Conservation (phyloP, 2,888 invertebrate species). For the Corbicula japonica region DNA sequence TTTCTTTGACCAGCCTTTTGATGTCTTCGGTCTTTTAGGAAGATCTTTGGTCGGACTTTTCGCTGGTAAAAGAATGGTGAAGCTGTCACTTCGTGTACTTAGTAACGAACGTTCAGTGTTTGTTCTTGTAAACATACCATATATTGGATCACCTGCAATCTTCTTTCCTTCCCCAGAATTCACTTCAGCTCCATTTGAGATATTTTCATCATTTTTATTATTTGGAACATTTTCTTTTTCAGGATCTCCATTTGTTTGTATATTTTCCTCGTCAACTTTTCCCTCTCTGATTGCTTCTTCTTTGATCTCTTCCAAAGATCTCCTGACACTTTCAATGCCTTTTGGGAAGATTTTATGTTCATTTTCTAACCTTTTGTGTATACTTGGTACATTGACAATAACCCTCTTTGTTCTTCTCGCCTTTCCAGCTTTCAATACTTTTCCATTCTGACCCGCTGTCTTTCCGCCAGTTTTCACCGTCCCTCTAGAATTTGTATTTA, state of each 20-base stretch:
- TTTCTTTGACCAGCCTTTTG: constrained; percentile 50
- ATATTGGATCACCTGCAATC: constrained; percentile 18
- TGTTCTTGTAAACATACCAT: constrained; percentile 45
- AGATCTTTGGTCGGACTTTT: constrained; percentile 19
- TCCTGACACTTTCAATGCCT: constrained; percentile 26
- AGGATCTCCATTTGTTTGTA: not conserved
- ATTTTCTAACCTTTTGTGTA: constrained; percentile 10
- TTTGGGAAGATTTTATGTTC: constrained; percentile 23
- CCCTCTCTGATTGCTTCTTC: constrained; percentile 12
- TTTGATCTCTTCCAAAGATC: constrained; percentile 25
- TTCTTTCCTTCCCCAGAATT: not conserved
- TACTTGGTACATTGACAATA: constrained; percentile 29
- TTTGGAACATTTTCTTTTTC: not conserved
- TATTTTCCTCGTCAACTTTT: not conserved
- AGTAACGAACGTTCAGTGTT: constrained; percentile 32
- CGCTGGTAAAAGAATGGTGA: not conserved
- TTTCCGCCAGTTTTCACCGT: not conserved
- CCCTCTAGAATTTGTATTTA: no score
- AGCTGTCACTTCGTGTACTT: constrained; percentile 23
- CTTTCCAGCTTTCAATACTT: constrained; percentile 10
- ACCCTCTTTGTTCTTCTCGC: constrained; percentile 17
- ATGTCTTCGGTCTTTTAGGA: constrained; percentile 48
- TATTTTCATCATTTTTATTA: constrained; percentile 7
- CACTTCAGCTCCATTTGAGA: not conserved
- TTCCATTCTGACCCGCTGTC: not conserved